These are phyloP conservation scores for Cossypha niveicapilla DNA, from an alignment of 2,797 vertebrate species.

Conservation along the genomic window DNA sequence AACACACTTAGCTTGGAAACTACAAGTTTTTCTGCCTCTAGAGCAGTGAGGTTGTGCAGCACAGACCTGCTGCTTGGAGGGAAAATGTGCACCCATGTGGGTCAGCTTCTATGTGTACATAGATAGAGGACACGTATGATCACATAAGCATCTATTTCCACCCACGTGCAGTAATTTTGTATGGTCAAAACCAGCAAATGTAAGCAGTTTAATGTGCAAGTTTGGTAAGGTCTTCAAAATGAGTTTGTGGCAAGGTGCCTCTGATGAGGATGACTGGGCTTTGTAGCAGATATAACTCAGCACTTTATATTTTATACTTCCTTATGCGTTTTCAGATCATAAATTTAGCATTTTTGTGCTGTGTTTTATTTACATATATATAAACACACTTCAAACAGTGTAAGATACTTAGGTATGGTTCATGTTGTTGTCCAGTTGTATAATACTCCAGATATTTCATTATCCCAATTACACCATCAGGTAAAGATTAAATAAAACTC, in stretches of 20 bases:
- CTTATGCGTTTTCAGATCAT: not conserved
- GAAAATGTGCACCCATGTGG: not conserved
- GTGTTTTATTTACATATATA: not conserved
- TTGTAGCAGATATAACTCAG: not conserved
- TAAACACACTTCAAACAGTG: too few species aligned
- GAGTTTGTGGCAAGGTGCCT: not conserved
- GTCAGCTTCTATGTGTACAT: not conserved
- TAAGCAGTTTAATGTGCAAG: not conserved
- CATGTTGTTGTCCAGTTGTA: not conserved
- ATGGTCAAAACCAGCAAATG: not conserved
- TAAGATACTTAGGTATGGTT: not conserved
- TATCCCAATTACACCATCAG: slow-evolving; percentile 26
- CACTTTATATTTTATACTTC: not conserved
- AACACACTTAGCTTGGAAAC: not conserved
- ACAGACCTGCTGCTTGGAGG: not conserved
- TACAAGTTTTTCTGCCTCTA: not conserved
- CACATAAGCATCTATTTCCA: not conserved
- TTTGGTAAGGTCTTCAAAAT: not conserved
- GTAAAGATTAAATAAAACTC: slow-evolving; percentile 48
- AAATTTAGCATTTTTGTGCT: not conserved
- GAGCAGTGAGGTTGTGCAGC: not conserved
- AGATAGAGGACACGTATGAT: too few species aligned
- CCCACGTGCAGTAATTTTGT: fast-evolving
- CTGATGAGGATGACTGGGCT: not conserved
- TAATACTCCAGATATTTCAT: slow-evolving; percentile 26